A percentile compares a stretch with the other conserved stretches of the same genome.
These are phyloP conservation scores for Epinotia brunnichana DNA, from an alignment of 2,888 invertebrate genomes.

Conservation along the genomic window DNA sequence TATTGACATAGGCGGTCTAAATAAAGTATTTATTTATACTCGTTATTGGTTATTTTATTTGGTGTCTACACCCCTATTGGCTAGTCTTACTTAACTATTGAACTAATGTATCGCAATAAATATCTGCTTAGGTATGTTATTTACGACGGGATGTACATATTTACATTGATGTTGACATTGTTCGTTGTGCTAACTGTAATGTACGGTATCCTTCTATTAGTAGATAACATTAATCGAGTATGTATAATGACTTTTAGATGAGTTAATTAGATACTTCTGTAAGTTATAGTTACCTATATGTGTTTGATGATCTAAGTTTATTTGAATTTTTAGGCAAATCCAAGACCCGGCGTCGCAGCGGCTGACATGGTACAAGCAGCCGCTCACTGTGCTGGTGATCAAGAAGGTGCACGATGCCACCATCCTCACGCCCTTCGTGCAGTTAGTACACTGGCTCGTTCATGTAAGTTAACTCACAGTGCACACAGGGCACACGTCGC, in stretches of 20 bases:
- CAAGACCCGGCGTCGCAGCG: conserved; percentile 99
- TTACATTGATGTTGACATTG: neutral
- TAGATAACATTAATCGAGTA: no score
- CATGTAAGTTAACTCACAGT: conserved; percentile 83
- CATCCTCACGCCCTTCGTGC: conserved; percentile 95
- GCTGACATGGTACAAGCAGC: conserved; percentile 98
- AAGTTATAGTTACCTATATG: no score
- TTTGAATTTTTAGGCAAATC: conserved; percentile 89
- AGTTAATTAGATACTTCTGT: no score
- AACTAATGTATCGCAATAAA: neutral
- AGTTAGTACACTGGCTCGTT: conserved; percentile 96
- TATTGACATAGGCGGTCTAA: no score
- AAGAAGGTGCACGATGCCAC: conserved; percentile 97
- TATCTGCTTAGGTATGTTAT: neutral
- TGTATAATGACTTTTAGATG: no score
- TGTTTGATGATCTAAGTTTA: neutral
- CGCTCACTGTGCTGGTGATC: conserved; percentile 97
- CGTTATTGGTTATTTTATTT: no score
- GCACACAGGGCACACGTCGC: no score
- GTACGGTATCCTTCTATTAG: no score
- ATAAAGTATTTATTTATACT: no score
- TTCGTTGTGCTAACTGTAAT: neutral
- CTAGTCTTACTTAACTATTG: no score
- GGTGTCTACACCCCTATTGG: no score
- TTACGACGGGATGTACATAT: neutral